Percentiles rank a stretch among this genome's conserved stretches.
These are phyloP conservation scores for Acleris emargana DNA, from an alignment of 2,888 invertebrate genomes.

Conservation along the genomic window DNA sequence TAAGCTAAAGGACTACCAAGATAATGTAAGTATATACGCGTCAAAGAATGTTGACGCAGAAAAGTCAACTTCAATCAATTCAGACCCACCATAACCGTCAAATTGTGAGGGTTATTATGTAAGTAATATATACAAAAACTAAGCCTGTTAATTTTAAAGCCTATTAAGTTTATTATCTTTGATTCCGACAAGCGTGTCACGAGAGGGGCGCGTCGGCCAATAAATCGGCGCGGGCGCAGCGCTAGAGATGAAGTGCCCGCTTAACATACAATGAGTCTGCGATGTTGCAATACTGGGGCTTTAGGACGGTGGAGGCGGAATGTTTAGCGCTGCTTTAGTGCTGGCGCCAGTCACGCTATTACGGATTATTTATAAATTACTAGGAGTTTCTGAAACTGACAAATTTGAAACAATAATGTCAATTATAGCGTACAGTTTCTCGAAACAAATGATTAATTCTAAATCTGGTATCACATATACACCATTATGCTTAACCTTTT, in stretches of 20 bases:
- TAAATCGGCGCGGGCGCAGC: constrained; percentile 72
- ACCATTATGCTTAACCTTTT: too few relatives aligned
- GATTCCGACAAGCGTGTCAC: constrained; percentile 54
- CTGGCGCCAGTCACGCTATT: constrained; percentile 50
- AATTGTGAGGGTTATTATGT: not conserved
- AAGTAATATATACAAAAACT: constrained; percentile 6
- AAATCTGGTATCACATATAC: too few relatives aligned
- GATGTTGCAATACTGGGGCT: constrained; percentile 67
- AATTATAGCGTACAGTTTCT: not conserved
- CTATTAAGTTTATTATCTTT: constrained; percentile 36
- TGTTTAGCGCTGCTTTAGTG: constrained; percentile 38
- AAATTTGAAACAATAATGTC: not conserved
- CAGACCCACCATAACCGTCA: too few relatives aligned
- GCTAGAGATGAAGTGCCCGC: constrained; percentile 80
- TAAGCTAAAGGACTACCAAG: too few relatives aligned
- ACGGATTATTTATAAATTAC: constrained; percentile 21
- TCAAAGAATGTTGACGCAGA: too few relatives aligned
- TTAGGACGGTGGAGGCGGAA: constrained; percentile 54
- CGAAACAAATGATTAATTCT: too few relatives aligned
- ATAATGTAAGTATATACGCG: too few relatives aligned
- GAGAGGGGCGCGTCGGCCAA: constrained; percentile 74
- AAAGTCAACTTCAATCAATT: too few relatives aligned
- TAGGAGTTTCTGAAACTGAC: not conserved
- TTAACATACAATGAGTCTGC: constrained; percentile 81
- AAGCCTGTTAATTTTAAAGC: constrained; percentile 30